phyloP scores from a whole-genome alignment of 2,113 vertebrate genomes.

The Alces alces region DNA sequence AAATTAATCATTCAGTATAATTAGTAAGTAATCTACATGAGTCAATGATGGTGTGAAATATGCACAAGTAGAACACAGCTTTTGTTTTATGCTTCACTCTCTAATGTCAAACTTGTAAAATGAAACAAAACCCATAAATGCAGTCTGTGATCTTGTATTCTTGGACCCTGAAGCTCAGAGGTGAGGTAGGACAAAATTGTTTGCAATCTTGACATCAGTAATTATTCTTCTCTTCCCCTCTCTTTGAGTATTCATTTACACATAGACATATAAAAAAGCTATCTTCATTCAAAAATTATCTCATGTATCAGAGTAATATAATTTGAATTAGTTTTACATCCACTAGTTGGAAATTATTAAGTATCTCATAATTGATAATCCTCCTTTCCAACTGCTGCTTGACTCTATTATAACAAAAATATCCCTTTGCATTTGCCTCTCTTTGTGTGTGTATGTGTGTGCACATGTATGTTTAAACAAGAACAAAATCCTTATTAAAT shows the following conservation, averaged over 20 bases:
- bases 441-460: background rate
- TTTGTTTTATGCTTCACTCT: background rate
- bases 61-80: background rate
- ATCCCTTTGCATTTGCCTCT: background rate
- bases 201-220: background rate
- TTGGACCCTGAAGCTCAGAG: background rate
- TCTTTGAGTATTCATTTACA: background rate
- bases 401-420: background rate
- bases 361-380: background rate
- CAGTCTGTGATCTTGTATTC: background rate
- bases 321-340: background rate
- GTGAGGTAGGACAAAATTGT: background rate
- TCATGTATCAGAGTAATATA: background rate
- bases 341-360: background rate
- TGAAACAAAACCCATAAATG: background rate
- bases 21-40: background rate
- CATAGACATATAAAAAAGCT: background rate
- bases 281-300: background rate
- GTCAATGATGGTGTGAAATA: background rate
- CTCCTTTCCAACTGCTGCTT: background rate
- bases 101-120: background rate
- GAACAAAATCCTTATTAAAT: background rate
- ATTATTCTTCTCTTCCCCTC: background rate
- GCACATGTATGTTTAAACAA: background rate
- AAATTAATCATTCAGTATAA: constrained; percentile 39